These are phyloP conservation scores for Orbicella faveolata DNA, from an alignment of 64 coral and sea anemone genomes.

Conservation along the genomic window DNA sequence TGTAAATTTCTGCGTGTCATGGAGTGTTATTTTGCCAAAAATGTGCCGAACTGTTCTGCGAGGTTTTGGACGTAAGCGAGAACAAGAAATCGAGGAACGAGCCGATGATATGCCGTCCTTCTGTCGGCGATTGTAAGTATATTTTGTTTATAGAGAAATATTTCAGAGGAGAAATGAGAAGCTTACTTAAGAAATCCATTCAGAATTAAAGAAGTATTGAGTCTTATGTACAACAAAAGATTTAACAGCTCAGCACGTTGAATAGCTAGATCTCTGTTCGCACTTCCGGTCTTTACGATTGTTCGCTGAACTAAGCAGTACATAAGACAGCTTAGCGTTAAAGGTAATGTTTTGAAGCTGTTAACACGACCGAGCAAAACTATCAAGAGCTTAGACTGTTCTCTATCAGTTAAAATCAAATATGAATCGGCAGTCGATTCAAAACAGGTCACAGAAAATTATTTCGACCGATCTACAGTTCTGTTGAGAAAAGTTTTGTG, in stretches of 20 bases:
- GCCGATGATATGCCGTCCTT: background rate
- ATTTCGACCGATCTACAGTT: background rate
- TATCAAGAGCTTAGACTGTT: background rate
- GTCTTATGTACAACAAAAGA: background rate
- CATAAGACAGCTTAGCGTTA: background rate
- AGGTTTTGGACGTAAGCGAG: background rate
- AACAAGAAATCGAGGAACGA: background rate
- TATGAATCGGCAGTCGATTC: no score
- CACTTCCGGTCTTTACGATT: background rate
- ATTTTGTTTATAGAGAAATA: background rate
- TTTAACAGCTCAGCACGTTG: background rate
- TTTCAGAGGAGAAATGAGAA: background rate
- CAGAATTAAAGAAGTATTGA: no score
- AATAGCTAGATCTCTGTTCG: background rate
- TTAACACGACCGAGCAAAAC: background rate
- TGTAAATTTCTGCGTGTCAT: constrained; percentile 46
- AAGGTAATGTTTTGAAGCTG: background rate
- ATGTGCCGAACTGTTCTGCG: background rate
- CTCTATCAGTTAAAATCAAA: background rate
- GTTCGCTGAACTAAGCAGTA: background rate
- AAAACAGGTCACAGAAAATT: background rate
- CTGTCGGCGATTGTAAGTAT: constrained; percentile 55
- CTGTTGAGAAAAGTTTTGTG: background rate
- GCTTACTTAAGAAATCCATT: no score
- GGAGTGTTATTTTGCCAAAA: constrained; percentile 34